Base-by-base conservation (phyloP, 2,797 vertebrate genomes). In the Vireo griseus region DNA sequence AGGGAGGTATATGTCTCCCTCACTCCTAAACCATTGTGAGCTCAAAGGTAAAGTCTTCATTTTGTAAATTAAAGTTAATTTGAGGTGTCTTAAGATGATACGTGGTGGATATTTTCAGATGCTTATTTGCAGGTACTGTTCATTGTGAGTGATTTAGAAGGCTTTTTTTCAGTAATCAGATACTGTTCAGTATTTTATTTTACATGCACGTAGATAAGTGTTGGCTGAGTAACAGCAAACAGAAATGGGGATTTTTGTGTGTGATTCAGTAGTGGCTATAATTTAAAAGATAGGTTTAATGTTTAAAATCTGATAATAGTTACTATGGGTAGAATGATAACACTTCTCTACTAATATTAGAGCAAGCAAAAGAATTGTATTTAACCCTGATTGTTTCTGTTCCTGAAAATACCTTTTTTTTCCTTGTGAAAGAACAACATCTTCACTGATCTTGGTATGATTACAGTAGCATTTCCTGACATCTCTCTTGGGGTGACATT, bases 171-270 rank as follows among this genome's bases (percentile, higher is more conserved):
- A 81, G 50, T 96, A 93, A 91, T 77, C 42, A 54, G 86, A 71
- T 90, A 95, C 94, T 91, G 73, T 94, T 95, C 65, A 63, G 93
- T 93, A 92, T 96, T 96, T 95, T 88, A 92, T 79, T 96, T 90
- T 95, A 95, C 88, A 92, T 95, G 84, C 89, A 92, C 80, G 94
- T 96, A 94, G 88, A 52, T 87, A 94, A 92, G 45, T 94, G 80
- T 95, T 97, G 76, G 92, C 85, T 94, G 79, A 89, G 62, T 88
- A 94, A 94, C 88, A 92, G 76, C 81, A 95, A 96, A 88, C 37
- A 88, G 61, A 85, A 52, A 45, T 19, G 86, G 91, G 91, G 91
- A 95, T 76, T 82, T 95, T 91, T 87, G 77, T 95, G 76, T 72
- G 91, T 95, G 86, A 76, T 93, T 92, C 81, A 85, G 86, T 97